Evolutionary conservation across 1,140 invertebrate genomes (phyloP).

Genomic region (Drosophila arizonae): DNA sequence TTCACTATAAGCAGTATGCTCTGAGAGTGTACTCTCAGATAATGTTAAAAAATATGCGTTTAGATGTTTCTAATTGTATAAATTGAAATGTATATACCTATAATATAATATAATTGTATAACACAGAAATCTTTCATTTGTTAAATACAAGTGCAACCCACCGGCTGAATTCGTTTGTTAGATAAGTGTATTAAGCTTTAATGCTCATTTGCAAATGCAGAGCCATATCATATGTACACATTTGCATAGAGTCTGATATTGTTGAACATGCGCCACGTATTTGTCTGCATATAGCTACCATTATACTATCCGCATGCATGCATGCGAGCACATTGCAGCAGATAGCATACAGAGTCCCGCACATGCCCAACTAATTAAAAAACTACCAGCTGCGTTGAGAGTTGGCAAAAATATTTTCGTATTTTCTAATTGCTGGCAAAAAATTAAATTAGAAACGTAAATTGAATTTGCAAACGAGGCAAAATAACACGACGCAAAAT

Average conservation of each 20-base stretch:
- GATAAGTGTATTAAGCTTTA: constrained; percentile 35
- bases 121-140: too few species aligned
- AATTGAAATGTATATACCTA: too few species aligned
- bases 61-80: too few species aligned
- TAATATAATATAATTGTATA: too few species aligned
- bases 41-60: too few species aligned
- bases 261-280: neutral
- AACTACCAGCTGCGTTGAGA: constrained; percentile 40
- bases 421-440: constrained; percentile 62
- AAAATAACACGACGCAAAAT: constrained; percentile 65
- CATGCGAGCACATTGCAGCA: too few species aligned
- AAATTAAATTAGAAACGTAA: constrained; percentile 74
- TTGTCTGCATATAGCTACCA: constrained; percentile 21
- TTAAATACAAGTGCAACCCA: neutral
- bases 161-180: neutral
- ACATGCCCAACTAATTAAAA: constrained; percentile 65
- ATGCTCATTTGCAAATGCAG: constrained; percentile 7
- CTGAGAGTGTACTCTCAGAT: too few species aligned
- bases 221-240: constrained; percentile 18
- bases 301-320: constrained; percentile 28
- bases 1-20: too few species aligned
- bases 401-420: constrained; percentile 73
- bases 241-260: constrained; percentile 3
- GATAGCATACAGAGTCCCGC: constrained; percentile 12
- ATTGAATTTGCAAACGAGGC: constrained; percentile 72